A percentile compares a stretch with the other conserved stretches of the same genome.
phyloP scores from a whole-genome alignment of 2,888 invertebrate genomes.

The Euclidia mi region DNA sequence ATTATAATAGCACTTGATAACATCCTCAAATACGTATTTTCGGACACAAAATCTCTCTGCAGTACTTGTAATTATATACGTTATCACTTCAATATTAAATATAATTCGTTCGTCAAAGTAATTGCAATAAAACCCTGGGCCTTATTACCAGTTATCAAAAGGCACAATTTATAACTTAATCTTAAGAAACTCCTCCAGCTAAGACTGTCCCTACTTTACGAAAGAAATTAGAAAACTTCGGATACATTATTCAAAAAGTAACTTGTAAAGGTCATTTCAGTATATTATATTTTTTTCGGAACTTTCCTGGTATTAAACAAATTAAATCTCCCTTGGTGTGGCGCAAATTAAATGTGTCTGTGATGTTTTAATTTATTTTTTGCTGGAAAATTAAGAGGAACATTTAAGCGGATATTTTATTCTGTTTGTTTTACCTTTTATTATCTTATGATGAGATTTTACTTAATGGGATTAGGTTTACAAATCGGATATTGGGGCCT shows the following conservation, averaged over 20 bases:
- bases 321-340: conserved; percentile 15
- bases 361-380: conserved; percentile 9
- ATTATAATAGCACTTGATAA: too few relatives aligned
- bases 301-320: conserved; percentile 18
- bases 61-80: neutral
- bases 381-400: conserved; percentile 2
- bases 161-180: conserved; percentile 64
- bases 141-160: conserved; percentile 64
- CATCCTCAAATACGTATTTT: too few relatives aligned
- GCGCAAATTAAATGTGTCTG: conserved; percentile 14
- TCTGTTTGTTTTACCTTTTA: neutral
- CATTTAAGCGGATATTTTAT: neutral
- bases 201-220: conserved; percentile 21
- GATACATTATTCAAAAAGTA: conserved; percentile 24
- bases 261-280: conserved; percentile 16
- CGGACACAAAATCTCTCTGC: too few relatives aligned
- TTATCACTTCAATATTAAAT: conserved; percentile 3
- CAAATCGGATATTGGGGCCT: too few relatives aligned
- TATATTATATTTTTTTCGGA: conserved; percentile 21
- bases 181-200: conserved; percentile 32
- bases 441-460: too few relatives aligned
- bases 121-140: conserved; percentile 51
- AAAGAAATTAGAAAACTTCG: conserved; percentile 29
- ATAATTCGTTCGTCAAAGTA: conserved; percentile 42
- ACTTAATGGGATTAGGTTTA: too few relatives aligned